Evolutionary conservation across 2,888 invertebrate species (phyloP).

Genomic region (Xestia c-nigrum): DNA sequence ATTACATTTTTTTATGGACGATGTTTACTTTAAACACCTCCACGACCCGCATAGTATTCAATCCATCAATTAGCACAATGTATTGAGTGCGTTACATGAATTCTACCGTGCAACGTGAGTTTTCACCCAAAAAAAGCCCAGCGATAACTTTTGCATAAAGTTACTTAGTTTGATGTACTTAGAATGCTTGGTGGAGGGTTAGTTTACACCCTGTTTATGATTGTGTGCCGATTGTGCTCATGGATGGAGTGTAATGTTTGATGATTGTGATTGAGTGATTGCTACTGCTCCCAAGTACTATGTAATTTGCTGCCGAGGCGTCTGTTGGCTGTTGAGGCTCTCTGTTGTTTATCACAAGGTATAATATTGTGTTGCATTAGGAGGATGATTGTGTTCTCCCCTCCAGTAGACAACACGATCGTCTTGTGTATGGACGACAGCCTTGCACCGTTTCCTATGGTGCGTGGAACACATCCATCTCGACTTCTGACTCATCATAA

Average conservation of each 20-base stretch:
- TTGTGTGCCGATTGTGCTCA: too few relatives aligned
- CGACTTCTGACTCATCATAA: not conserved
- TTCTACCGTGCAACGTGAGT: too few relatives aligned
- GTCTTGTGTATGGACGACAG: constrained; percentile 14
- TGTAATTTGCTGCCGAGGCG: not conserved
- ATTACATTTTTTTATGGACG: too few relatives aligned
- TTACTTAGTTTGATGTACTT: too few relatives aligned
- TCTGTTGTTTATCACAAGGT: not conserved
- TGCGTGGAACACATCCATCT: constrained; percentile 44
- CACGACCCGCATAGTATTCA: too few relatives aligned
- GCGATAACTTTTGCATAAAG: too few relatives aligned
- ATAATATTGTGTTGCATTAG: constrained; percentile 2
- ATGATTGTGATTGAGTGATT: not conserved
- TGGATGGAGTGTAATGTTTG: too few relatives aligned
- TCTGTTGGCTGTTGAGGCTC: not conserved
- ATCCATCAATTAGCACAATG: too few relatives aligned
- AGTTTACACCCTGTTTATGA: too few relatives aligned
- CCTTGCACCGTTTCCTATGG: constrained; percentile 29
- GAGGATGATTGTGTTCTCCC: constrained; percentile 26
- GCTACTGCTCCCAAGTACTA: not conserved
- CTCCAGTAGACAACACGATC: constrained; percentile 23
- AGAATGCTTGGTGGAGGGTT: too few relatives aligned
- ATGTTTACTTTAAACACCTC: too few relatives aligned
- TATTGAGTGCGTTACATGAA: too few relatives aligned
- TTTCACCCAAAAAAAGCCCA: not conserved